Percentiles rank a stretch among this genome's conserved stretches.
Conservation (phyloP, 2,888 invertebrate genomes). For the Diarsia mendica region DNA sequence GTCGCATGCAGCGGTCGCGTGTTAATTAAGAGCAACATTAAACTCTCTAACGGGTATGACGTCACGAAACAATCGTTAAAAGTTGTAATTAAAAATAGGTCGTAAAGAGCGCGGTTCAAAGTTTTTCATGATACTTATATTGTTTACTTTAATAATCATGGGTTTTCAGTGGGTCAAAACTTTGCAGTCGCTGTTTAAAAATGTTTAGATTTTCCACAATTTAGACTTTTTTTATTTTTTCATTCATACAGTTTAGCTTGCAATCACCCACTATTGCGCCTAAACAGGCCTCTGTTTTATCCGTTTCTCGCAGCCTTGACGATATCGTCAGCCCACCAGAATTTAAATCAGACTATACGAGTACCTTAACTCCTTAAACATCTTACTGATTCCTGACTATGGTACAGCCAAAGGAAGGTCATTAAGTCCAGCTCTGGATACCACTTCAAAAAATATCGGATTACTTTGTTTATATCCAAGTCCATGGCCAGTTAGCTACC, state of each 20-base stretch:
- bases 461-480: no score
- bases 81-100: slow-evolving; percentile 57
- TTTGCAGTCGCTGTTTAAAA: background rate
- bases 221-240: background rate
- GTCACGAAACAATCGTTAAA: slow-evolving; percentile 55
- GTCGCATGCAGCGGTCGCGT: slow-evolving; percentile 60
- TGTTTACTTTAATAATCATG: slow-evolving; percentile 15
- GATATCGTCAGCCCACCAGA: no score
- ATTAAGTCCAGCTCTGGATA: background rate
- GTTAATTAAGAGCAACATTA: slow-evolving; percentile 59
- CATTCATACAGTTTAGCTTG: no score
- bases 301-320: no score
- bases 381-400: background rate
- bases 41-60: slow-evolving; percentile 54
- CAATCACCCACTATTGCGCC: no score
- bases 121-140: slow-evolving; percentile 20
- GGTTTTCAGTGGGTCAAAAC: background rate
- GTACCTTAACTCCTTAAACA: no score
- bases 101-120: slow-evolving; percentile 35
- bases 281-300: no score
- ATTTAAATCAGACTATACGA: background rate
- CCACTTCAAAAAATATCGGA: background rate
- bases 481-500: no score
- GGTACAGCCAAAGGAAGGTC: background rate
- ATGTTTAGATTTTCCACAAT: background rate